Percentiles rank a stretch among this genome's conserved stretches.
Conservation (phyloP, 2,113 vertebrate species). For the Ellobius talpinus region DNA sequence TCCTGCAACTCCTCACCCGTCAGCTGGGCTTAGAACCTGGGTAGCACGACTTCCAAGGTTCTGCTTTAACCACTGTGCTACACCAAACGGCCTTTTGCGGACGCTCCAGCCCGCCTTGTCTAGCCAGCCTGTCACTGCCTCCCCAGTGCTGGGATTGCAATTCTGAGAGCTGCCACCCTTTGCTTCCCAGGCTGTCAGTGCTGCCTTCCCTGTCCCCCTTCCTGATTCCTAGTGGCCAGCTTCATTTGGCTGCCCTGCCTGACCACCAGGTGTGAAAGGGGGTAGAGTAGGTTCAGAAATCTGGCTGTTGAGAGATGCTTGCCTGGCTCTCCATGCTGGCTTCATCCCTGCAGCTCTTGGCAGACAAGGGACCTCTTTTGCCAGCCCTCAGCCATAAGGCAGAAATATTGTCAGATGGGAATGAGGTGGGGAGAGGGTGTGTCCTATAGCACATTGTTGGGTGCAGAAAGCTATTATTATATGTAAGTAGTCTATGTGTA, state of each 20-base stretch:
- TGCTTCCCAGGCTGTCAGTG: rapidly evolving
- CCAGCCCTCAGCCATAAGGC: neutral
- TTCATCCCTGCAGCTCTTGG: neutral
- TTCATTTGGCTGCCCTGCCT: neutral
- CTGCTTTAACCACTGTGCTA: neutral
- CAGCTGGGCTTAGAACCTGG: neutral
- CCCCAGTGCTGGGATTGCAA: too few relatives aligned
- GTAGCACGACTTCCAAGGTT: neutral
- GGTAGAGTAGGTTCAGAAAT: constrained; percentile 1
- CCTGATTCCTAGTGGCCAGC: neutral
- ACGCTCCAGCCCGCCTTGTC: neutral
- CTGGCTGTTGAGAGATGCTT: neutral
- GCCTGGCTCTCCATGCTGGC: neutral
- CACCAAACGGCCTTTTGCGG: neutral
- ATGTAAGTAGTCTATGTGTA: neutral
- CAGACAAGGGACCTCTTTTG: neutral
- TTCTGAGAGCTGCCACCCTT: neutral
- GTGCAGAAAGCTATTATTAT: neutral
- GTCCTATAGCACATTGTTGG: neutral
- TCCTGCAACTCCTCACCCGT: neutral
- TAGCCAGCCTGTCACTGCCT: too few relatives aligned
- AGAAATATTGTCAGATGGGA: neutral
- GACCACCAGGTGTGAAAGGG: neutral
- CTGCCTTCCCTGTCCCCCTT: neutral
- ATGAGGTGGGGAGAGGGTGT: too few relatives aligned